Evolutionary conservation across 2,797 vertebrate species (phyloP), one percentile per base, ranked within the genome.

Genomic region (Notoglanidium macrostoma): DNA sequence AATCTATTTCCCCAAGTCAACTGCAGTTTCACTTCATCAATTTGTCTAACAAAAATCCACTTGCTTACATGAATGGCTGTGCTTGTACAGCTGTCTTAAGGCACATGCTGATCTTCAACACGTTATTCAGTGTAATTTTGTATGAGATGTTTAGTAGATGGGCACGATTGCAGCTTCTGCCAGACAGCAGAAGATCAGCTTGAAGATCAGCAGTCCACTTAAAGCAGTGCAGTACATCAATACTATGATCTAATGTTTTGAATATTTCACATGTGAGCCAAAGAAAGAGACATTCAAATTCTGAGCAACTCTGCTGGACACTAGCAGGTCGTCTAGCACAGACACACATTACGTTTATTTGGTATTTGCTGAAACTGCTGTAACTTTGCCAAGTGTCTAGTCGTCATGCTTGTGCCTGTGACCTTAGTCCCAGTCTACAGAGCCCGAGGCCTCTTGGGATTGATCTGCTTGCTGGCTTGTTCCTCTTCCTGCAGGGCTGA

Each of bases 381-480:
- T 88, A 65, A 65, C 88, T 87, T 85, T 82, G 61, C 46, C 80
- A 32, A 83, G 29, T 32, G 35, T 87, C 44, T 59, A 73, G 68
- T 35, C 32, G 3, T n/a, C 40, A n/a, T 84, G 26, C 55, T 82
- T 88, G 49, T 73, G 77, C 54, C 82, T 19, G 8, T 54, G 40
- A 61, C 88, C 85, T 85, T 82, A 23, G 82, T 65, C 65, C 9
- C 87, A 82, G 70, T 87, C 90, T 96, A 96, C 92, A 96, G 92
- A 85, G 95, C 95, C 44, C 94, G 95, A 68, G 98, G 97, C 95
- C 97, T 97, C 94, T 99, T 99, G 85, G 97, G 97, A 91, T 97
- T 98, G 94, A 99, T 99, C 96, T 99, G 98, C 96, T 98, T 98
- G 96, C 98, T 99, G 94, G 98, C 98, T 90, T 99, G 98, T 92